Evolutionary conservation across 2,113 vertebrate species (phyloP), one percentile per base, ranked within the genome.

Genomic region (Butorides virescens): DNA sequence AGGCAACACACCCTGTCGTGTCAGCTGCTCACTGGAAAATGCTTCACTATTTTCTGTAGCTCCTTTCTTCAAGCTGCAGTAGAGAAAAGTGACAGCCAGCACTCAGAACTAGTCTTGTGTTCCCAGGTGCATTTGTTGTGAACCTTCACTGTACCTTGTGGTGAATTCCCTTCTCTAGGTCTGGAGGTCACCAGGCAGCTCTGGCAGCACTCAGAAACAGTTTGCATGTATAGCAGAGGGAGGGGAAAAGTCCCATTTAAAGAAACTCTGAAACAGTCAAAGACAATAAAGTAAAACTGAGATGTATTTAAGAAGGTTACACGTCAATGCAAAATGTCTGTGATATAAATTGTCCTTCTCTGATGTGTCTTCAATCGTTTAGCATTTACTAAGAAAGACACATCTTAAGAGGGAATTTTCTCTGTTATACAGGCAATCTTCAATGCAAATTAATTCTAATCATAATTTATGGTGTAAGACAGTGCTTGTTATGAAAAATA

Each of bases 361-460:
- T 89, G 56, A 63, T 81, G 52, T 42, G 47, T 81, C 47, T 89
- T 78, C 77, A 91, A 79, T 47, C 89, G 86, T 61, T 55, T 63
- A 93, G 47, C 47, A 55, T 32, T 67, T 89, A 67, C 52, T 75
- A 84, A 13, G 34, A 84, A 81, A 93, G 76, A 65, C 16, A 78
- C 5, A 62, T 53, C 37, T 73, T 86, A 63, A 78, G 55, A 19
- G 50, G 36, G 50, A 74, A 25, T 93, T 88, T 78, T 91, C 44
- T 70, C 37, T 89, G 70, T 85, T 94, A 37, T 70, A 77, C 25
- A 72, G 30, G 26, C 12, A 85, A 95, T 78, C 39, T 61, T 91
- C 50, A n/a, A 75, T 13, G 3, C 21, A 94, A 91, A 92, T 85
- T 87, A 91, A 91, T 91, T 95, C 70, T 81, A 91, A 92, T 81